Evolutionary conservation across 1,140 invertebrate species (phyloP).

Genomic region (Eubasilissa regina): DNA sequence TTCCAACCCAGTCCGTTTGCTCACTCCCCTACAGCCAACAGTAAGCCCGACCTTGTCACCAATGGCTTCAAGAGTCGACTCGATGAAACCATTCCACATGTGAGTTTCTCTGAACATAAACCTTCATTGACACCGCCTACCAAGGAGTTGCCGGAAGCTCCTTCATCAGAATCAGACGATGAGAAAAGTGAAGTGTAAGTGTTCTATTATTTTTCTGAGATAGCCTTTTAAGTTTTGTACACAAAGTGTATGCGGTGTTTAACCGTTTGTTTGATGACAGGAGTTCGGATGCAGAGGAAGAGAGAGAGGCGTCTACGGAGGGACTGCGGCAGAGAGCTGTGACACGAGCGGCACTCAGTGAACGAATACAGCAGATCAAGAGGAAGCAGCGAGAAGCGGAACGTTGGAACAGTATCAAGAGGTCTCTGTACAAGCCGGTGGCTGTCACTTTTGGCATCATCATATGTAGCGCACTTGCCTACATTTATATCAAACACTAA

Average conservation of each 20-base stretch:
- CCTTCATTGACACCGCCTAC: constrained; percentile 37
- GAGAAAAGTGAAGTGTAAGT: constrained; percentile 39
- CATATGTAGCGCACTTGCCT: constrained; percentile 67
- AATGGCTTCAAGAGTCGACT: constrained; percentile 13
- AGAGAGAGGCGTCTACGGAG: constrained; percentile 9
- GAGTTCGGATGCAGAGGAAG: constrained; percentile 18
- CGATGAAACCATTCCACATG: constrained; percentile 3
- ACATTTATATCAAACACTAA: constrained; percentile 68
- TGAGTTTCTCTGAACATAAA: not conserved
- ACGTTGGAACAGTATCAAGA: constrained; percentile 71
- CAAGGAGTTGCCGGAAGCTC: constrained; percentile 54
- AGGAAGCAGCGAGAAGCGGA: constrained; percentile 69
- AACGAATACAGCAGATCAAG: constrained; percentile 71
- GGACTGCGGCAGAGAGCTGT: constrained; percentile 21
- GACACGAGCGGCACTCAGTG: constrained; percentile 60
- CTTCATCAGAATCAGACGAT: constrained; percentile 45
- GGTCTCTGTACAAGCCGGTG: constrained; percentile 73
- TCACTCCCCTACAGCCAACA: not conserved
- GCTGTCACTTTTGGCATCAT: constrained; percentile 70
- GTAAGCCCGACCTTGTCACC: constrained; percentile 11
- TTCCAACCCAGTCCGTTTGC: constrained; percentile 9
- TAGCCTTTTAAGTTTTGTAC: too few relatives aligned
- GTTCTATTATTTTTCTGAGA: too few relatives aligned
- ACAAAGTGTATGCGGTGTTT: too few relatives aligned
- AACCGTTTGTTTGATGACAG: not conserved